Base-by-base conservation (phyloP, 2,888 invertebrate genomes). In the Dyspetes luteomarginatus region DNA sequence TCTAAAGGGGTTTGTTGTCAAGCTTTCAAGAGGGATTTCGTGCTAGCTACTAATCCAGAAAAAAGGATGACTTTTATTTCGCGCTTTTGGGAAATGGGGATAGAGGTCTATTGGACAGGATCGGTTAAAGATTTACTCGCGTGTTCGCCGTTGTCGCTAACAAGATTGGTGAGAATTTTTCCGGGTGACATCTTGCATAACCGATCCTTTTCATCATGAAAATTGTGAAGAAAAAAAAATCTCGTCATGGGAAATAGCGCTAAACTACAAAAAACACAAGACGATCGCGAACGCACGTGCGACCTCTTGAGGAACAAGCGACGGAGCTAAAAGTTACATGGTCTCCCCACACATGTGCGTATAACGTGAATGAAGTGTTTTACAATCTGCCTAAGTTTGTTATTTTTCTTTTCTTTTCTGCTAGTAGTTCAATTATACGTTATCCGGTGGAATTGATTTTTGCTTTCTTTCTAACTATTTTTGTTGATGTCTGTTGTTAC, bases 301-400 rank as follows among this genome's bases (percentile, higher is more conserved):
- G 7, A 15, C 30, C 50, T 9, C 60, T 68, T 88, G 76, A 85
- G 85, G 86, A 85, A 88, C 89, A 89, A 90, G 90, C 90, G 90
- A 89, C 88, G 90, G 91, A 91, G 90, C 90, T 91, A 91, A 91
- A 81, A 91, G 91, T 91, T 92, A 92, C 91, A 92, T 92, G 92
- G 92, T 92, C 92, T 92, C 92, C 92, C 92, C 92, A 91, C 92
- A 92, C 91, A 90, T 91, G 91, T 91, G 91, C 91, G 90, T 91
- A 90, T 90, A 90, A 91, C 89, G 90, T 90, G 87, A 91, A 91
- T 87, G 86, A 91, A 91, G 90, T 77, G 73, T 91, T 89, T 89
- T 88, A 88, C 87, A 88, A 89, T 88, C 87, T 88, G 89, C 85
- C 89, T 89, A 82, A 79, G 81, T 82, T 78, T 75, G 69, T 41